Conservation (phyloP, 2,113 vertebrate species). For the Gobio gobio region DNA sequence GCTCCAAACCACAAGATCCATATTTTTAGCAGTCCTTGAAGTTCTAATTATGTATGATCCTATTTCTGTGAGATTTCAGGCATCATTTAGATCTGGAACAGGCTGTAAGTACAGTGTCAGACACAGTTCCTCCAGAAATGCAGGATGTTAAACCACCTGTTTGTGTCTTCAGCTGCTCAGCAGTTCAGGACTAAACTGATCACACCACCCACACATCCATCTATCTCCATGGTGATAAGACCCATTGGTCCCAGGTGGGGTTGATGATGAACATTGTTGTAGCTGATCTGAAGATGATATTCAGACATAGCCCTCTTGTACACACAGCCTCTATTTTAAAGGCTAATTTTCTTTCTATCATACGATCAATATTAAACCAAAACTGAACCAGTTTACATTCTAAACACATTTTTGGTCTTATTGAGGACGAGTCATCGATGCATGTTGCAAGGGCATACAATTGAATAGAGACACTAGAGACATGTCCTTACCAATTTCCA, state of each 20-base stretch:
- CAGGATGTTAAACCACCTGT: constrained; percentile 21
- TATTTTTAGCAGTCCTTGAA: not conserved
- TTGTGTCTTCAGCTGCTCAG: constrained; percentile 6
- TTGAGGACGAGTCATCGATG: not conserved
- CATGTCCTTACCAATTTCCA: too few species aligned
- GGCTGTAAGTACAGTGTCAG: constrained; percentile 41
- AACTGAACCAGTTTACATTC: not conserved
- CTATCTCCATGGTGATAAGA: constrained; percentile 29
- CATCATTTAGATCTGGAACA: constrained; percentile 34
- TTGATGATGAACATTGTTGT: constrained; percentile 16
- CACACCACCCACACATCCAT: constrained; percentile 31
- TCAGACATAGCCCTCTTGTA: constrained; percentile 4
- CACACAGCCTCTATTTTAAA: not conserved
- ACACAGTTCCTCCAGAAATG: constrained; percentile 7
- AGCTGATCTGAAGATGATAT: constrained; percentile 16
- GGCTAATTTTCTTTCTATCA: not conserved
- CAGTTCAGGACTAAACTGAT: constrained; percentile 24
- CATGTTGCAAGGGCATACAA: not conserved
- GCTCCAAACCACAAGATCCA: constrained; percentile 6
- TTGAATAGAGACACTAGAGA: too few species aligned
- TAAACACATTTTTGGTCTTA: not conserved
- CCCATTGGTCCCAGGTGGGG: constrained; percentile 29
- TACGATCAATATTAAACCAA: not conserved
- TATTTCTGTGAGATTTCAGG: constrained; percentile 19
- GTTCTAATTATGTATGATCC: not conserved